Percentiles rank a stretch among this genome's conserved stretches.
Evolutionary conservation across 2,113 vertebrate genomes (phyloP).

Genomic region (Cnemophilus loriae): DNA sequence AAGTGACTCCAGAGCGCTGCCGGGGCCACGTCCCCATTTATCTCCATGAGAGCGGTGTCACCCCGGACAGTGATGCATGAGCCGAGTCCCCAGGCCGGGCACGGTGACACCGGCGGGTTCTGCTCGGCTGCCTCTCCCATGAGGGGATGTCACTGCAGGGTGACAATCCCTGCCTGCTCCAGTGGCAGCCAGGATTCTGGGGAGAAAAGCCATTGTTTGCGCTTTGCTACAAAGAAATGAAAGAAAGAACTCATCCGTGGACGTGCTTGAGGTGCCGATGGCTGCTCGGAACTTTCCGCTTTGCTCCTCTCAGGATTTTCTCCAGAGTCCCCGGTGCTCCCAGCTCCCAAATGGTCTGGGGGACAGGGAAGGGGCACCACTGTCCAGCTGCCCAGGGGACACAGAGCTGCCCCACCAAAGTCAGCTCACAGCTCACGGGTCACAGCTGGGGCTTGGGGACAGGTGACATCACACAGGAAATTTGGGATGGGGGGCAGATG

Average conservation of each 20-base stretch:
- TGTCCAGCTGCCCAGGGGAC: too few species aligned
- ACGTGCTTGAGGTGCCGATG: rapidly evolving
- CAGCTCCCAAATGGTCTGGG: rapidly evolving
- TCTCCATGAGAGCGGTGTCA: conserved; percentile 59
- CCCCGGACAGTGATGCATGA: conserved; percentile 48
- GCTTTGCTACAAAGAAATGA: neutral
- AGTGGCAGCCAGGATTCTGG: rapidly evolving
- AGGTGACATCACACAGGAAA: neutral
- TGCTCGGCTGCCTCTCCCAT: neutral
- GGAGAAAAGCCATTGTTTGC: neutral
- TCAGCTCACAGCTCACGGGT: neutral
- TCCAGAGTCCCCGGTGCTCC: neutral
- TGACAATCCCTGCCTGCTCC: neutral
- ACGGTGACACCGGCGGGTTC: neutral
- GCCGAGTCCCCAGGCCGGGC: neutral
- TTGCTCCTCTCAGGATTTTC: neutral
- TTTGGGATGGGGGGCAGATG: neutral
- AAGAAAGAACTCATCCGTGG: rapidly evolving
- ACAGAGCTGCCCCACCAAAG: neutral
- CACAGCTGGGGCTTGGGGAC: neutral
- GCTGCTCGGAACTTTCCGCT: neutral
- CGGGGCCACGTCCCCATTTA: conserved; percentile 44
- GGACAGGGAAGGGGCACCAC: neutral
- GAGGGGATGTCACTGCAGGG: neutral
- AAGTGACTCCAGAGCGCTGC: conserved; percentile 14